Conservation (phyloP, 1,140 invertebrate species). For the Aphidius ervi region DNA sequence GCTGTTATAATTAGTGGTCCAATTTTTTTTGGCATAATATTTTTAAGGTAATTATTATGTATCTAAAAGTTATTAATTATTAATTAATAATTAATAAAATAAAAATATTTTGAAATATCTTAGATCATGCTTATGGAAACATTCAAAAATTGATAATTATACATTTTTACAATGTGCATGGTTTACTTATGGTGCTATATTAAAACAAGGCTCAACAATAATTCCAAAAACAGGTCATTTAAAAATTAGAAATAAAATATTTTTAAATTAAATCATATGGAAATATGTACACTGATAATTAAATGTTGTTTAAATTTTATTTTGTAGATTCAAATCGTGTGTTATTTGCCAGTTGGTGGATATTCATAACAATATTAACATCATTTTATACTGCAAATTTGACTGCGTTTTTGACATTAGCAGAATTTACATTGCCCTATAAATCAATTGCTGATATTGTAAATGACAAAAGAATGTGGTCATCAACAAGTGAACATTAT, state of each 20-base stretch:
- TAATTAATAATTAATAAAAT: conserved; percentile 10
- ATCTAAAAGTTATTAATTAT: not conserved
- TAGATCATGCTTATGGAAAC: conserved; percentile 51
- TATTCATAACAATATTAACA: conserved; percentile 81
- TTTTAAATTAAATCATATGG: too few species aligned
- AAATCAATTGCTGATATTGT: conserved; percentile 66
- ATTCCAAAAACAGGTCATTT: conserved; percentile 67
- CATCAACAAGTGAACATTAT: conserved; percentile 61
- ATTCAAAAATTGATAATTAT: conserved; percentile 56
- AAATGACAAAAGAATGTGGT: conserved; percentile 64
- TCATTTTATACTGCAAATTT: conserved; percentile 91
- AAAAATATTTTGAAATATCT: conserved; percentile 10
- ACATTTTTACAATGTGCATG: conserved; percentile 68
- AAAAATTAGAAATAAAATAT: conserved; percentile 5
- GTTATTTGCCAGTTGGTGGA: conserved; percentile 76
- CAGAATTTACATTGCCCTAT: conserved; percentile 75
- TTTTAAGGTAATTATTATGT: conserved; percentile 20
- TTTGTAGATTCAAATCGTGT: too few species aligned
- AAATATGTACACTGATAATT: too few species aligned
- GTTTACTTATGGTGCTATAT: conserved; percentile 84
- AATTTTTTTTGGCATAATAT: too few species aligned
- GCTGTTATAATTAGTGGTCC: too few species aligned
- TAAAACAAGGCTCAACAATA: conserved; percentile 81
- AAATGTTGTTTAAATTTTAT: too few species aligned
- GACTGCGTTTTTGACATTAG: conserved; percentile 82